Conservation (phyloP, 2,797 vertebrate species). For the Melopsittacus undulatus region DNA sequence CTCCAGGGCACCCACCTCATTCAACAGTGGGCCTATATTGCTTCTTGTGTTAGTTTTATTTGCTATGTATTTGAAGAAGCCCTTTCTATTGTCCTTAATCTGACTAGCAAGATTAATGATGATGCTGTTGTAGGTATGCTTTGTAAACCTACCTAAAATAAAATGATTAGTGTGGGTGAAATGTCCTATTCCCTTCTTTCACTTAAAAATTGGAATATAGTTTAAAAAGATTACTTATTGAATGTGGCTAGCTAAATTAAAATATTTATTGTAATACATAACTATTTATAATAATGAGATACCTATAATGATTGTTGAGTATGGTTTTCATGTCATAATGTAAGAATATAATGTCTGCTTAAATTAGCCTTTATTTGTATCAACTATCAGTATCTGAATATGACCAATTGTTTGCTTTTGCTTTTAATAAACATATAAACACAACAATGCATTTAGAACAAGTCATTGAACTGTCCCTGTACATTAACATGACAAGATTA, state of each 20-base stretch:
- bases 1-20: too few species aligned
- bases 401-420: neutral
- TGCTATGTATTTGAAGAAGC: too few species aligned
- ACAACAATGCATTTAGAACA: constrained; percentile 45
- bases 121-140: neutral
- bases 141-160: neutral
- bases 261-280: neutral
- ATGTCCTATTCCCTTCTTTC: neutral
- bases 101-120: too few species aligned
- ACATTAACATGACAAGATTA: constrained; percentile 7
- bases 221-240: neutral
- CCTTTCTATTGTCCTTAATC: too few species aligned
- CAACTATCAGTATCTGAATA: constrained; percentile 24
- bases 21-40: too few species aligned
- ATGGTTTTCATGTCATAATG: neutral
- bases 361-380: neutral
- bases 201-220: neutral
- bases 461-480: neutral
- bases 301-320: neutral
- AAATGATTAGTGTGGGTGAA: neutral
- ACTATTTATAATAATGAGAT: neutral
- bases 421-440: constrained; percentile 27
- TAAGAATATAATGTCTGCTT: neutral
- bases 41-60: too few species aligned
- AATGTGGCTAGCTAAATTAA: neutral